A percentile compares a stretch with the other conserved stretches of the same genome.
phyloP scores from a whole-genome alignment of 2,797 vertebrate species.

The Micropoecilia bifurca region DNA sequence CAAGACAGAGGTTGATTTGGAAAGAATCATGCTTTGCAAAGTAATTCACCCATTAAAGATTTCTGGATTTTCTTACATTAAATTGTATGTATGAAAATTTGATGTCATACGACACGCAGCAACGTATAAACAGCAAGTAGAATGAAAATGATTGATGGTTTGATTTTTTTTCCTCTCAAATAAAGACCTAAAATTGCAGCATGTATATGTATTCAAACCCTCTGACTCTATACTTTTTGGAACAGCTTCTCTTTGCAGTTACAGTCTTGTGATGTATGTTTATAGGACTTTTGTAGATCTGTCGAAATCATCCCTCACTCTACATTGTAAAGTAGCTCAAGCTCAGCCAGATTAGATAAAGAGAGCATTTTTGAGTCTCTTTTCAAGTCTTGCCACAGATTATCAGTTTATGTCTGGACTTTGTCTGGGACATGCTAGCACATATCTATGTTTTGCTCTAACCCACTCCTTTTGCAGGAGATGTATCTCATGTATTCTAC shows the following conservation, averaged over 20 bases:
- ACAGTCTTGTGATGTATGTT: background rate
- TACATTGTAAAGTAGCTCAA: background rate
- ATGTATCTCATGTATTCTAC: background rate
- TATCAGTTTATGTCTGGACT: background rate
- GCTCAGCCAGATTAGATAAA: background rate
- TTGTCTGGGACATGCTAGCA: background rate
- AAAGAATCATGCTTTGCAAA: background rate
- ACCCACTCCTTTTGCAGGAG: background rate
- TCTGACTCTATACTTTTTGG: background rate
- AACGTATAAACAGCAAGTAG: background rate
- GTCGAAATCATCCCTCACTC: background rate
- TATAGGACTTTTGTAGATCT: background rate
- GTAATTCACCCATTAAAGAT: background rate
- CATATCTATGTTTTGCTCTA: background rate
- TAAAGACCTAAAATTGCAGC: background rate
- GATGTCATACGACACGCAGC: background rate
- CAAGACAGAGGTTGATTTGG: background rate
- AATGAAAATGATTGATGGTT: background rate
- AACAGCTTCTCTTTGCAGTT: background rate
- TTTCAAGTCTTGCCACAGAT: background rate
- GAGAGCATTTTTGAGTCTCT: background rate
- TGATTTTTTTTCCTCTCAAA: background rate
- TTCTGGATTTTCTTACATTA: background rate
- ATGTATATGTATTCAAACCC: background rate
- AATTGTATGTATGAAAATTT: background rate